These are phyloP conservation scores for Passerculus sandwichensis DNA, from an alignment of 2,797 vertebrate species.

Conservation along the genomic window DNA sequence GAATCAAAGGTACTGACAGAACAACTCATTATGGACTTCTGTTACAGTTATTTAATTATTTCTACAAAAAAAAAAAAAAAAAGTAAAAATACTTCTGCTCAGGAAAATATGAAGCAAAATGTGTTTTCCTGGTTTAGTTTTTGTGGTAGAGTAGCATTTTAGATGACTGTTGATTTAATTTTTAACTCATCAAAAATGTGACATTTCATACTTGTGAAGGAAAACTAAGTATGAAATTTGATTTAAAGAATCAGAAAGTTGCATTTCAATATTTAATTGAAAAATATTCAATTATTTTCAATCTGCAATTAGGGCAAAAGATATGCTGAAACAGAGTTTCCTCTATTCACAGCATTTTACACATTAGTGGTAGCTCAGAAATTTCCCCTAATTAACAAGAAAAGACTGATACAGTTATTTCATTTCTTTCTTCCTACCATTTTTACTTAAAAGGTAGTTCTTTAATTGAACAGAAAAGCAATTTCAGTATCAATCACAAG, in stretches of 20 bases:
- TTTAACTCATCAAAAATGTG: not conserved
- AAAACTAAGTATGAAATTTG: not conserved
- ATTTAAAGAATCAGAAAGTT: slow-evolving; percentile 14
- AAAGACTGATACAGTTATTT: not conserved
- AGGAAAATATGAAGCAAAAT: not conserved
- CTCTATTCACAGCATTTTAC: not conserved
- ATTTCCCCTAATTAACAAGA: not conserved
- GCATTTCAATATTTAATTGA: slow-evolving; percentile 13
- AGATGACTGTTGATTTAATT: not conserved
- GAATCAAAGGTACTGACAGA: not conserved
- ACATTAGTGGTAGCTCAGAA: not conserved
- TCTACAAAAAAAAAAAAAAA: not conserved
- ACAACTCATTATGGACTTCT: not conserved
- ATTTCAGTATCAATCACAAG: not conserved
- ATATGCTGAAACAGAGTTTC: slow-evolving; percentile 6
- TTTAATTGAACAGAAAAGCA: slow-evolving; percentile 32
- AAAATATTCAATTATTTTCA: slow-evolving; percentile 9
- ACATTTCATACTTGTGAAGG: not conserved
- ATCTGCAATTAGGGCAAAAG: not conserved
- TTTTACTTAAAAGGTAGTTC: slow-evolving; percentile 18
- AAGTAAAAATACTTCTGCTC: not conserved
- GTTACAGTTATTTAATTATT: not conserved
- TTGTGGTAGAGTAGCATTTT: not conserved
- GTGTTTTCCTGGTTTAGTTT: not conserved
- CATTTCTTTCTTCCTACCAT: not conserved